phyloP scores from a whole-genome alignment of 2,113 vertebrate genomes.

The Hemiprocne comata region DNA sequence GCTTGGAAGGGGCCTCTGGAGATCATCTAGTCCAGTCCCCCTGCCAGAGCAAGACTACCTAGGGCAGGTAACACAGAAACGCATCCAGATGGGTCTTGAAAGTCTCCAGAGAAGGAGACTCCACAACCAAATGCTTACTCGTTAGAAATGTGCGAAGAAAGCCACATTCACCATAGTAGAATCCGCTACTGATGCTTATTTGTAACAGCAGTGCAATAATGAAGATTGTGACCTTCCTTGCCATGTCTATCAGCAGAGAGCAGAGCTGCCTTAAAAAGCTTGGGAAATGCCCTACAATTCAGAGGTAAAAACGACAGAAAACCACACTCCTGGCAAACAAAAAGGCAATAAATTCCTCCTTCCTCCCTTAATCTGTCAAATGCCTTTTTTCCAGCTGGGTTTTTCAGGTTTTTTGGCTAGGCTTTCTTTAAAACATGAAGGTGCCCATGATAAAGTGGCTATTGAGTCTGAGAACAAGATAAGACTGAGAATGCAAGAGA shows the following conservation, averaged over 20 bases:
- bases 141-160: background rate
- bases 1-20: too few relatives aligned
- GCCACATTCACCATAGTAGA: background rate
- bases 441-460: background rate
- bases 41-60: too few relatives aligned
- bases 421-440: background rate
- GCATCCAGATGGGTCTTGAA: too few relatives aligned
- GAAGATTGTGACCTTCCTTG: background rate
- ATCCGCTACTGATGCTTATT: background rate
- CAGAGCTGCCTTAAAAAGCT: background rate
- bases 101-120: too few relatives aligned
- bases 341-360: slow-evolving; percentile 1
- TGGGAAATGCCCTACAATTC: slow-evolving; percentile 10
- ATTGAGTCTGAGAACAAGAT: background rate
- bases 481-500: background rate
- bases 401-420: background rate
- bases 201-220: background rate
- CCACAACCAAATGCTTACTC: background rate
- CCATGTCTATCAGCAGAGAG: background rate
- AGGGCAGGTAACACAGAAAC: too few relatives aligned
- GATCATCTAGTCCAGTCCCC: too few relatives aligned
- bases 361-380: background rate
- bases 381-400: background rate
- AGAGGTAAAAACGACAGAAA: background rate
- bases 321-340: background rate